These are phyloP conservation scores for Lonchura striata DNA, from an alignment of 2,113 vertebrate genomes.

Conservation along the genomic window DNA sequence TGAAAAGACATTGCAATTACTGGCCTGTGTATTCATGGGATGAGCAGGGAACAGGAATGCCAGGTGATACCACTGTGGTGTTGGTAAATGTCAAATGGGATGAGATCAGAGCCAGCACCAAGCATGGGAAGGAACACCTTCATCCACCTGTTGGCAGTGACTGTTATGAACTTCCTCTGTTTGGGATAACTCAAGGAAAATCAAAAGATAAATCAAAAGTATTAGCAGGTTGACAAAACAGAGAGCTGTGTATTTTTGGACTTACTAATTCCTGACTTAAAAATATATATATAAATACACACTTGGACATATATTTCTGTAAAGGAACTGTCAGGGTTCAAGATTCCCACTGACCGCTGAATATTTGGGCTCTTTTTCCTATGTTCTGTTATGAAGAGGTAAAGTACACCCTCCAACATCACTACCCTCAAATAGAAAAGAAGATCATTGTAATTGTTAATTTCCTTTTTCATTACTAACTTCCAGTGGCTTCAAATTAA, in stretches of 20 bases:
- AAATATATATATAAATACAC: neutral
- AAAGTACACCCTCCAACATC: neutral
- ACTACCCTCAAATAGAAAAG: neutral
- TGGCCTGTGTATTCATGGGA: neutral
- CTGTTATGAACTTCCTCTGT: neutral
- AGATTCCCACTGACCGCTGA: neutral
- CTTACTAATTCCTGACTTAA: neutral
- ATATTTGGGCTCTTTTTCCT: neutral
- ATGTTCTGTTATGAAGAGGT: neutral
- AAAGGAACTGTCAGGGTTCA: neutral
- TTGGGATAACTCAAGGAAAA: neutral
- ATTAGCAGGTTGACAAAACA: neutral
- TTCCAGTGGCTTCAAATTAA: neutral
- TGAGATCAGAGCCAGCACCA: neutral
- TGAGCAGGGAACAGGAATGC: neutral
- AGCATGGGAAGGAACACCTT: neutral
- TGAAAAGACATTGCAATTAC: neutral
- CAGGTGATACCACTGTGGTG: neutral
- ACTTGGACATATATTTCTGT: neutral
- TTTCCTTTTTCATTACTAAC: neutral
- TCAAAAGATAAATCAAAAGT: neutral
- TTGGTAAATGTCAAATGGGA: neutral
- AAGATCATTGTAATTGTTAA: neutral
- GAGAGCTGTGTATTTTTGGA: neutral
- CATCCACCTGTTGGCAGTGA: neutral